phyloP scores from a whole-genome alignment of 1,140 invertebrate genomes.

The Drosophila biarmipes region DNA sequence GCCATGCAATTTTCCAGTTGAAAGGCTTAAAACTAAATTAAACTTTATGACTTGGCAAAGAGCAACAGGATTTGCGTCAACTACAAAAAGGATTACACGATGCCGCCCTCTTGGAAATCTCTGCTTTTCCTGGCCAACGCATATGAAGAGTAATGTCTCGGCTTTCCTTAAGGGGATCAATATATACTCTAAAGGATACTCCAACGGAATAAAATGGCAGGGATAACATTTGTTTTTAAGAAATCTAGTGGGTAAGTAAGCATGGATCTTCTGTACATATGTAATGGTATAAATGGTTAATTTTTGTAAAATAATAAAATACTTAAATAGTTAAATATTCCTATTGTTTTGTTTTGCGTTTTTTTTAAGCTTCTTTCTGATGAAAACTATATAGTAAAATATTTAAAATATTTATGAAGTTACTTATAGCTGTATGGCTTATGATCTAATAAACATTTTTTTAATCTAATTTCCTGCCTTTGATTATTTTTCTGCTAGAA shows the following conservation, averaged over 20 bases:
- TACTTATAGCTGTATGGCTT: too few relatives aligned
- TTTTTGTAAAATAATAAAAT: too few relatives aligned
- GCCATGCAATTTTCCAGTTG: conserved; percentile 80
- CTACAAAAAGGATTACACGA: conserved; percentile 79
- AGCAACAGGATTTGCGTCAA: conserved; percentile 76
- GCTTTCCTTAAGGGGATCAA: conserved; percentile 48
- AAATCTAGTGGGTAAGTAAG: not conserved
- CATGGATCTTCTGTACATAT: not conserved
- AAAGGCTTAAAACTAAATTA: conserved; percentile 83
- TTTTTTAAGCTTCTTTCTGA: too few relatives aligned
- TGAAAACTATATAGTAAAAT: too few relatives aligned
- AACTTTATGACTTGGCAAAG: conserved; percentile 79
- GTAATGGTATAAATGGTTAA: too few relatives aligned
- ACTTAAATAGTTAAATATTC: too few relatives aligned
- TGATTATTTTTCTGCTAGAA: too few relatives aligned
- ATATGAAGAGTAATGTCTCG: conserved; percentile 74
- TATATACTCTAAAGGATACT: conserved; percentile 23
- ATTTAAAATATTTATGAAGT: too few relatives aligned
- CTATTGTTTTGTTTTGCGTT: too few relatives aligned
- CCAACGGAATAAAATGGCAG: conserved; percentile 1
- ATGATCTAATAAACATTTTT: too few relatives aligned
- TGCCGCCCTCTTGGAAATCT: conserved; percentile 14
- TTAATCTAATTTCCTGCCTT: too few relatives aligned
- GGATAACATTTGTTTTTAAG: not conserved
- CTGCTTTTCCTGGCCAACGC: conserved; percentile 17